Base-by-base conservation (phyloP, 2,797 vertebrate genomes). In the Thunnus albacares region DNA sequence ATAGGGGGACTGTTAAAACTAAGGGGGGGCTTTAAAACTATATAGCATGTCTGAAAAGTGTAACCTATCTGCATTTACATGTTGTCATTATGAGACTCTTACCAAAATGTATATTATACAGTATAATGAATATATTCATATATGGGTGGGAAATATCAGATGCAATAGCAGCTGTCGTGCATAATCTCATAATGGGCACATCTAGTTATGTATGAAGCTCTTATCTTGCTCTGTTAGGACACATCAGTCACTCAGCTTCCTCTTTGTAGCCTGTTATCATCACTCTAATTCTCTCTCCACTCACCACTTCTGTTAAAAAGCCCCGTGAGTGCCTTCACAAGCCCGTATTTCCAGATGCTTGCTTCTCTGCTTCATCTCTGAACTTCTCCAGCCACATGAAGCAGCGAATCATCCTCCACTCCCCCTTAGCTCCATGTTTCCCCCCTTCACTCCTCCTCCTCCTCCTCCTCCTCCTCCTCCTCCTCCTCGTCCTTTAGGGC, bases 151-250 rank as follows among this genome's bases (percentile, higher is more conserved):
- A 53, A 22, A n/a, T 45, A 28, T 76, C 18, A 51, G 52, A 35
- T 66, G 14, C 57, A 10, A 41, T 64, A 56, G n/a, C 35, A n/a
- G n/a, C 10, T 72, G 8, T 77, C 30, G 52, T 82, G 33, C 66
- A 56, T 51, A 51, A 20, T 51, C 55, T 82, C 52, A 71, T 75
- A 84, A 77, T 56, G 52, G 75, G 9, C 11, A 24, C 47, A 58
- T 87, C 51, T 76, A 15, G 62, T 75, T 53, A 77, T 73, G 55
- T 60, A 67, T 82, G 69, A 70, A 80, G 59, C 75, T 75, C 65
- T 83, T 70, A 35, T 66, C 43, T 71, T 52, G 43, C 80, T 85
- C 86, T 85, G 33, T 52, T 60, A 82, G 85, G 79, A 75, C 70
- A 24, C 74, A 78, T 77, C 61, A 61, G 35, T 76, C 68, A 77